Evolutionary conservation across 1,140 invertebrate species (phyloP), one percentile per base, ranked within the genome.

Genomic region (Drosophila kohkoa): DNA sequence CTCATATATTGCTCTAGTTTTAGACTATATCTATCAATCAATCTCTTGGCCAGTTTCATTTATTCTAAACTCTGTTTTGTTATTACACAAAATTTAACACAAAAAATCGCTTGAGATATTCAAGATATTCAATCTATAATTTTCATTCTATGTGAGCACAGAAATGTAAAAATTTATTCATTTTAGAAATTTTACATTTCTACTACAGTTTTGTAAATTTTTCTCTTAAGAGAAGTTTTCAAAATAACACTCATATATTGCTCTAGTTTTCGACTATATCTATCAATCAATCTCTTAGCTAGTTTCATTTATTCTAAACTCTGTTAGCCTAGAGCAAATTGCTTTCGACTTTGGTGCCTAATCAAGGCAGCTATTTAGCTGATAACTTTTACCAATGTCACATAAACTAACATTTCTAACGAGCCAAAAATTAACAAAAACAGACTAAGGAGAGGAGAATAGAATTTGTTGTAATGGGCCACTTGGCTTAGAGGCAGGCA

Each of bases 331-430:
- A 30, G 25, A 35, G 41, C 30, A 3, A 55, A 60, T 20, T 46
- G 41, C 48, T 16, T 66, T 46, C 32, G 57, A n/a, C n/a, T 32
- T 2, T 20, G 5, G 11, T 32, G 16, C 13, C 71, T 43, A 74
- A 69, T 74, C 71, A 69, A 45, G 28, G 35, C 52, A 35, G 20
- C 35, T 13, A 70, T 70, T 69, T 55, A 41, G 58, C 72, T 69
- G 72, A 60, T 66, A 75, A 75, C 71, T 69, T 68, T 62, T 48
- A 58, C 58, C 51, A 75, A 59, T 58, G 60, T 59, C 68, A 49
- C 66, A 59, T 71, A 75, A 71, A 71, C 73, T 65, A 58, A 52
- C 59, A 65, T 71, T 74, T 77, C 82, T 87, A 87, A 87, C 80
- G 82, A 88, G 82, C 82, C 59, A 75, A 75, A 75, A 75, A 71